phyloP scores from a whole-genome alignment of 2,797 vertebrate genomes.

The Cheirogaleus major region DNA sequence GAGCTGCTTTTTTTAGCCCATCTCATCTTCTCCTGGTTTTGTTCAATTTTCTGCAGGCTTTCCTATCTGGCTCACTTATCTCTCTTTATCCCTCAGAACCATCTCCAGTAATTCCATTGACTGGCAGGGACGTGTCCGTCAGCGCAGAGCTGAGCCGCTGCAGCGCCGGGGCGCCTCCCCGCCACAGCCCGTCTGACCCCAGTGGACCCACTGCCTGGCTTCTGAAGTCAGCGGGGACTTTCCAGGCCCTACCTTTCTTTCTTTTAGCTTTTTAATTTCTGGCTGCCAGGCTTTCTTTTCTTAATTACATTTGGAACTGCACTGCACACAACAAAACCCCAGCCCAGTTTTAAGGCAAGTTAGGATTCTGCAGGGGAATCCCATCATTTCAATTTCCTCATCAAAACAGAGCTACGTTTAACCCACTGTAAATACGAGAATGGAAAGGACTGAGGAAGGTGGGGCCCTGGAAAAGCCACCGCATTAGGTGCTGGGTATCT shows the following conservation, averaged over 20 bases:
- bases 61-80: slow-evolving; percentile 79
- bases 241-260: neutral
- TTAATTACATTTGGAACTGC: slow-evolving; percentile 24
- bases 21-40: slow-evolving; percentile 76
- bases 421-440: neutral
- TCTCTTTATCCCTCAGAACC: slow-evolving; percentile 80
- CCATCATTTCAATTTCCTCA: neutral
- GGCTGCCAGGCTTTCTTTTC: neutral
- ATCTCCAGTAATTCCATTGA: slow-evolving; percentile 73
- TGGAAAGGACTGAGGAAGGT: neutral
- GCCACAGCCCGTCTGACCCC: slow-evolving; percentile 4
- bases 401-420: neutral
- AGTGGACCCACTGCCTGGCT: neutral
- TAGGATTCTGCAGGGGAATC: neutral
- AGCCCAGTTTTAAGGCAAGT: slow-evolving; percentile 18
- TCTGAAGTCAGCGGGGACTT: slow-evolving; percentile 53
- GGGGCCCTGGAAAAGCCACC: accelerated
- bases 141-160: slow-evolving; percentile 55
- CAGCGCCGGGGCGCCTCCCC: neutral
- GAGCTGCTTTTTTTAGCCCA: slow-evolving; percentile 59
- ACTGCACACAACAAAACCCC: slow-evolving; percentile 35
- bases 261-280: slow-evolving; percentile 37
- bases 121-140: slow-evolving; percentile 42
- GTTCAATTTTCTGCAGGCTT: slow-evolving; percentile 82
- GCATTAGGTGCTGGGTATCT: neutral